Conservation (phyloP, 1,140 invertebrate species). For the Monomorium pharaonis region DNA sequence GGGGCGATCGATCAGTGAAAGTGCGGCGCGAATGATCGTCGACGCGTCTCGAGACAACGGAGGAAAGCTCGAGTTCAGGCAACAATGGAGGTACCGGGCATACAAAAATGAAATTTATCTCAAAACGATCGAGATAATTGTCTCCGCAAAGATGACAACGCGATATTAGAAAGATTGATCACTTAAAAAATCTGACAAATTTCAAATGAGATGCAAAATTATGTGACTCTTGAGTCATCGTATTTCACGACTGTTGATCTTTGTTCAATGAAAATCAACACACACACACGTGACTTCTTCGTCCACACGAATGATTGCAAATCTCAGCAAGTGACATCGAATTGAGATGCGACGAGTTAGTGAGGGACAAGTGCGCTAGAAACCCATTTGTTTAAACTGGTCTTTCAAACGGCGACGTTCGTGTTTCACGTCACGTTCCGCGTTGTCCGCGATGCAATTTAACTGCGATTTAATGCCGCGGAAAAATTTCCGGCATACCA, state of each 20-base stretch:
- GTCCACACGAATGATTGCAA: neutral
- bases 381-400: constrained; percentile 11
- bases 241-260: neutral
- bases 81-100: neutral
- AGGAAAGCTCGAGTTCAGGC: neutral
- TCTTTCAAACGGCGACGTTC: neutral
- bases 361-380: neutral
- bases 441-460: constrained; percentile 12
- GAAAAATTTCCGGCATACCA: constrained; percentile 15
- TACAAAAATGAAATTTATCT: neutral
- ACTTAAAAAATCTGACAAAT: neutral
- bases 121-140: neutral
- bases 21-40: constrained; percentile 32
- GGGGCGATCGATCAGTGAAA: constrained; percentile 71
- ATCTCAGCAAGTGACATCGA: neutral
- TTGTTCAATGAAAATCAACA: neutral
- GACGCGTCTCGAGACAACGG: neutral
- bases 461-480: neutral
- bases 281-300: neutral
- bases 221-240: neutral
- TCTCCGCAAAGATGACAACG: neutral
- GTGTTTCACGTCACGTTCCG: constrained; percentile 18
- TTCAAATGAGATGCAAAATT: neutral
- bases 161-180: neutral
- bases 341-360: neutral